Evolutionary conservation across 2,888 invertebrate genomes (phyloP).

Genomic region (Oscheius sp.): DNA sequence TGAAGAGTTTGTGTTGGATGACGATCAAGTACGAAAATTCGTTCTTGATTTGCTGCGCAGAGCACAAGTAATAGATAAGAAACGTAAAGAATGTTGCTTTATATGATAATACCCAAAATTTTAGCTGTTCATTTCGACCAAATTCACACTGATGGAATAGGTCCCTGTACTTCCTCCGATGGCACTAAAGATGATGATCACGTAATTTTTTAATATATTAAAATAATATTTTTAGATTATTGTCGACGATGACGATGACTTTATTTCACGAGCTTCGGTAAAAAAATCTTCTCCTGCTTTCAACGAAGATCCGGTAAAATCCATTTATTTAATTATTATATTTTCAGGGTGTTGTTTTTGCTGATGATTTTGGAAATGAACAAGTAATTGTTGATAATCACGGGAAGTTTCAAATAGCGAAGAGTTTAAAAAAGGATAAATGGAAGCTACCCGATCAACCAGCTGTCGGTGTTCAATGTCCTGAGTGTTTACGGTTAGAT

Average conservation of each 20-base stretch:
- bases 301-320: neutral
- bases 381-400: constrained; percentile 31
- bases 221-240: neutral
- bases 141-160: neutral
- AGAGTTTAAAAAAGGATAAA: constrained; percentile 33
- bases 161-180: neutral
- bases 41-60: constrained; percentile 50
- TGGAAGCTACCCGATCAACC: constrained; percentile 28
- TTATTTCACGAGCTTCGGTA: neutral
- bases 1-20: constrained; percentile 54
- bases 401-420: constrained; percentile 10
- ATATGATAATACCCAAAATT: neutral
- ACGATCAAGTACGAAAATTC: constrained; percentile 45
- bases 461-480: constrained; percentile 32
- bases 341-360: constrained; percentile 47
- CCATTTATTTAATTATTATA: neutral
- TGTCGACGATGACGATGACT: neutral
- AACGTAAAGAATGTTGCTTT: neutral
- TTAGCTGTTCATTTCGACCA: neutral
- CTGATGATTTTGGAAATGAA: constrained; percentile 58
- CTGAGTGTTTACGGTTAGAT: constrained; percentile 55
- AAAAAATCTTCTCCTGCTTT: neutral
- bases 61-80: constrained; percentile 13
- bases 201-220: neutral
- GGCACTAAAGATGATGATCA: neutral